phyloP scores from a whole-genome alignment of 2,888 invertebrate genomes.

The Rhyacophila evoluta region DNA sequence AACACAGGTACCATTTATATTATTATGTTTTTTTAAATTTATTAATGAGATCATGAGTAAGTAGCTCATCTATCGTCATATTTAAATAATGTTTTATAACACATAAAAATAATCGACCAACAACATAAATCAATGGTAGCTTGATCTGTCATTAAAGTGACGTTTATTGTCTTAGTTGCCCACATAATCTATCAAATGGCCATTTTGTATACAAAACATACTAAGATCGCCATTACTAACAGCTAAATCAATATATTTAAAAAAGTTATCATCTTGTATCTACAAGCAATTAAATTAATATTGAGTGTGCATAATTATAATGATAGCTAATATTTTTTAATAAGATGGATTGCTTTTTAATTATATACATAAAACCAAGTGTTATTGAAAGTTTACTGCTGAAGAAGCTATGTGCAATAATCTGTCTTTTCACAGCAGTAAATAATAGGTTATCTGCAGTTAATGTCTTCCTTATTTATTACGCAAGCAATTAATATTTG shows the following conservation, averaged over 20 bases:
- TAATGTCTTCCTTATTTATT: too few relatives aligned
- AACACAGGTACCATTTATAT: too few relatives aligned
- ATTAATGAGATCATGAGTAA: too few relatives aligned
- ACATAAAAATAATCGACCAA: not conserved
- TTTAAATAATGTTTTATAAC: too few relatives aligned
- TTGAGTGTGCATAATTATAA: not conserved
- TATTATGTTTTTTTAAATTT: too few relatives aligned
- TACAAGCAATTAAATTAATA: conserved; percentile 14
- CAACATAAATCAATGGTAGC: not conserved
- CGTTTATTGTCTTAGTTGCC: not conserved
- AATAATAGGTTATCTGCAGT: too few relatives aligned
- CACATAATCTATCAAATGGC: conserved; percentile 15
- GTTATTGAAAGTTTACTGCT: not conserved
- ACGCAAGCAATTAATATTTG: too few relatives aligned
- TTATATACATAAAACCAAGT: not conserved
- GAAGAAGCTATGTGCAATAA: too few relatives aligned
- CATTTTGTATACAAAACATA: not conserved
- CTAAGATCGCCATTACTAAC: not conserved
- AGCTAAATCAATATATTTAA: not conserved
- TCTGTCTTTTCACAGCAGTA: too few relatives aligned
- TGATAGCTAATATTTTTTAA: not conserved
- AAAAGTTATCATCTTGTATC: not conserved
- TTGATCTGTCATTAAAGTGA: conserved; percentile 14
- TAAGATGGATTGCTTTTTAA: not conserved
- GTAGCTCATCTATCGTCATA: too few relatives aligned